Base-by-base conservation (phyloP, 2,888 invertebrate species). In the Dryadula phaetusa region DNA sequence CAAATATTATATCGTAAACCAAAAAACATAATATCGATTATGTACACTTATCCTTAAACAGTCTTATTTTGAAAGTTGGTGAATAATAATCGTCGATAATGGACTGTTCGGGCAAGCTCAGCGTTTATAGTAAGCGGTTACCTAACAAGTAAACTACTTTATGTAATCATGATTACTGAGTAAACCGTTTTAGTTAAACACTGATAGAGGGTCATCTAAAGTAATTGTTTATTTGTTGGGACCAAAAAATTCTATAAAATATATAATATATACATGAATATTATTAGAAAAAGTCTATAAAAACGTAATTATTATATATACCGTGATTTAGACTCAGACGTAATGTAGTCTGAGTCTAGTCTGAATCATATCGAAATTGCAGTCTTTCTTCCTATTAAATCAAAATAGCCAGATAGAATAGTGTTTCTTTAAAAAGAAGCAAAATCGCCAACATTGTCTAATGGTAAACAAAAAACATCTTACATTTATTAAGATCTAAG, bases 81-180 rank as follows among this genome's bases (percentile, higher is more conserved):
- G 40, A 37, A 56, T 40, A 56, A 40, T 56, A 25, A 25, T 40
- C 40, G 25, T 5, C 56, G 56, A 56, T 56, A 56, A 56, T 56
- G 56, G 56, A 40, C 40, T 25, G 40, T 40, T 37, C 56, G 25
- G 56, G 40, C 40, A 5, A 25, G 40, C 56, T 40, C 40, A 1
- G 16, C 22, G 25, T 12, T 56, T 56, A 56, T 37, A 56, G 40
- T 40, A 40, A 56, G 22, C 56, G 56, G 25, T 56, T 56, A 52
- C 28, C 52, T 52, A 40, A 56, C 56, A 40, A 56, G 56, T 56
- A 40, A 56, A 40, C 56, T 56, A 56, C 56, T 56, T 56, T 56
- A 40, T 56, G 56, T 56, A 56, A 40, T 40, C 56, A 40, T 40
- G 56, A 40, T 56, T 56, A 56, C 56, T 56, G 40, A 56, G 25